Evolutionary conservation across 2,888 invertebrate genomes (phyloP).

Genomic region (Aphidius colemani): DNA sequence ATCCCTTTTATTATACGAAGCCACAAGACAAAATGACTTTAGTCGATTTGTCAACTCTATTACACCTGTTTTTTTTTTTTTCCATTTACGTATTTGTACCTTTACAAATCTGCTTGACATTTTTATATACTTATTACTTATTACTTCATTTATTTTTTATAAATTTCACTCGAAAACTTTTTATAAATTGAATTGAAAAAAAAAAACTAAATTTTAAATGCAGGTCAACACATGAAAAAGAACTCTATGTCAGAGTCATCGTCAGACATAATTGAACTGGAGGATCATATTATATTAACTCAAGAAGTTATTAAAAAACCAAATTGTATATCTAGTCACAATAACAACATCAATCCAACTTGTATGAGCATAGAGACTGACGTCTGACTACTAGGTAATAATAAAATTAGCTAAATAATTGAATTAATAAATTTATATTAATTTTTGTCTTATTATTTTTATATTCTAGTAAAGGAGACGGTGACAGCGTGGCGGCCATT

Average conservation of each 20-base stretch:
- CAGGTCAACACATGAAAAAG: constrained; percentile 88
- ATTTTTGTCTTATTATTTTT: constrained; percentile 4
- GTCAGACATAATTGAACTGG: constrained; percentile 91
- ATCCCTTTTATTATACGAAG: constrained; percentile 36
- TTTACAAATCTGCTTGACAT: too few species aligned
- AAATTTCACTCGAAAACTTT: too few species aligned
- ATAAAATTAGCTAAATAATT: neutral
- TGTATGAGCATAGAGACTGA: constrained; percentile 91
- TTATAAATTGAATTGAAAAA: too few species aligned
- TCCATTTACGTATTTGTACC: too few species aligned
- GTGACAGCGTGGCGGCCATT: constrained; percentile 62
- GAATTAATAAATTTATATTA: neutral
- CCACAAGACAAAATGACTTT: constrained; percentile 30
- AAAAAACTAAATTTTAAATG: too few species aligned
- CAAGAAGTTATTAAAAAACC: constrained; percentile 69
- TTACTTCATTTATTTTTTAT: too few species aligned
- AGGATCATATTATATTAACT: constrained; percentile 79
- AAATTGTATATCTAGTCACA: constrained; percentile 76
- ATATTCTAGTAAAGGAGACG: constrained; percentile 66
- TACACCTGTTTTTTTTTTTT: constrained; percentile 7
- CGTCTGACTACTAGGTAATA: constrained; percentile 89
- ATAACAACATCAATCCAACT: constrained; percentile 75
- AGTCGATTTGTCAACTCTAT: constrained; percentile 32
- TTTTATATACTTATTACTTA: too few species aligned
- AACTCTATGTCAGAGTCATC: constrained; percentile 85